Conservation (phyloP, 1,140 invertebrate genomes). For the Diachasmimorpha longicaudata region DNA sequence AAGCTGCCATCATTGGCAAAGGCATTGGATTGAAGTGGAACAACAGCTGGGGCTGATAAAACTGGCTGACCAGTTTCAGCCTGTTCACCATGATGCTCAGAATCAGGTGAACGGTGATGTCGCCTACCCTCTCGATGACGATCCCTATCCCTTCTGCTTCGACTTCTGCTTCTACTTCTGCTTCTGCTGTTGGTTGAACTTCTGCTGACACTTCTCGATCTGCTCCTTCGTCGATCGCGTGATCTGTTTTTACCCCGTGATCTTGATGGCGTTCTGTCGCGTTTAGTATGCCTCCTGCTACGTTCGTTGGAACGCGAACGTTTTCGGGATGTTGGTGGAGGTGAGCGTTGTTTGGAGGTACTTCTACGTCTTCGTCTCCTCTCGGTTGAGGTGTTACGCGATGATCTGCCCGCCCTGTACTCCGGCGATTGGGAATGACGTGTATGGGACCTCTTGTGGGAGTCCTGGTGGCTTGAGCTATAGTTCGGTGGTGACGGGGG, state of each 20-base stretch:
- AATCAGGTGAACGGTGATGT: slow-evolving; percentile 43
- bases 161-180: slow-evolving; percentile 47
- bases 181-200: slow-evolving; percentile 41
- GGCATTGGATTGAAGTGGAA: slow-evolving; percentile 63
- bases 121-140: slow-evolving; percentile 43
- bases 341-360: slow-evolving; percentile 35
- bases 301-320: slow-evolving; percentile 26
- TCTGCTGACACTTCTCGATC: slow-evolving; percentile 29
- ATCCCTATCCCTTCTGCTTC: slow-evolving; percentile 41
- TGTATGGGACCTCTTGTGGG: slow-evolving; percentile 45
- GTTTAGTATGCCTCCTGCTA: slow-evolving; percentile 10
- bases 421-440: slow-evolving; percentile 50
- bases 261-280: slow-evolving; percentile 42
- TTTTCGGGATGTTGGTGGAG: background rate
- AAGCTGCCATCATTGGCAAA: slow-evolving; percentile 89
- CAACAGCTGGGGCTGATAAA: slow-evolving; percentile 35
- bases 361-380: slow-evolving; percentile 41
- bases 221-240: slow-evolving; percentile 32
- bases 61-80: slow-evolving; percentile 14
- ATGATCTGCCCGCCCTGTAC: slow-evolving; percentile 39
- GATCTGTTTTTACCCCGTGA: slow-evolving; percentile 45
- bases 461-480: slow-evolving; percentile 41
- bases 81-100: slow-evolving; percentile 38
- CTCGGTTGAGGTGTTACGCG: slow-evolving; percentile 46
- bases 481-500: slow-evolving; percentile 53